Percentiles rank a stretch among this genome's conserved stretches.
These are phyloP conservation scores for Trogon surrucura DNA, from an alignment of 2,113 vertebrate genomes.

Conservation along the genomic window DNA sequence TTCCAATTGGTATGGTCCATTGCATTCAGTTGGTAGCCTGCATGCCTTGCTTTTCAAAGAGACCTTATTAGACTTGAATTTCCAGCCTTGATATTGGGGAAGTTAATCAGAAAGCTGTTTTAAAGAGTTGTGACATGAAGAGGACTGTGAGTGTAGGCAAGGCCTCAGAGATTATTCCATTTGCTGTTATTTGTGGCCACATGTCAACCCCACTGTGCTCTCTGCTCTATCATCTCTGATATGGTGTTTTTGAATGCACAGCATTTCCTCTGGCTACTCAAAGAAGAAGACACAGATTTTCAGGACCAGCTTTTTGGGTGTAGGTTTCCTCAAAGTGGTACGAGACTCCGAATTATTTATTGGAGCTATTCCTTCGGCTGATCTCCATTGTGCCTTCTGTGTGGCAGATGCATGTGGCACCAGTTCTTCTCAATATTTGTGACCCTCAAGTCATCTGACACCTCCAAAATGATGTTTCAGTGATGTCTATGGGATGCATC, in stretches of 20 bases:
- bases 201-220: background rate
- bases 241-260: background rate
- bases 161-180: background rate
- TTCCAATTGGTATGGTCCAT: background rate
- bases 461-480: background rate
- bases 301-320: background rate
- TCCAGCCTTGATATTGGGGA: background rate
- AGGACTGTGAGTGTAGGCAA: background rate
- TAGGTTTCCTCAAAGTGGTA: background rate
- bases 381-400: background rate
- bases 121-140: background rate
- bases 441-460: background rate
- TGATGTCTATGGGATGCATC: background rate
- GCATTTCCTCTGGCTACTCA: background rate
- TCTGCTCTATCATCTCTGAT: background rate
- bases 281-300: background rate
- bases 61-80: background rate
- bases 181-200: background rate
- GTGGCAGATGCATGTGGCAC: accelerated
- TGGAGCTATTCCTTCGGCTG: background rate
- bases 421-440: background rate
- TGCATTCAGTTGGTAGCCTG: background rate
- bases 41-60: background rate
- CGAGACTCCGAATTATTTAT: background rate
- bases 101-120: background rate